These are phyloP conservation scores for Xiphophorus birchmanni DNA, from an alignment of 2,797 vertebrate species.

Conservation along the genomic window DNA sequence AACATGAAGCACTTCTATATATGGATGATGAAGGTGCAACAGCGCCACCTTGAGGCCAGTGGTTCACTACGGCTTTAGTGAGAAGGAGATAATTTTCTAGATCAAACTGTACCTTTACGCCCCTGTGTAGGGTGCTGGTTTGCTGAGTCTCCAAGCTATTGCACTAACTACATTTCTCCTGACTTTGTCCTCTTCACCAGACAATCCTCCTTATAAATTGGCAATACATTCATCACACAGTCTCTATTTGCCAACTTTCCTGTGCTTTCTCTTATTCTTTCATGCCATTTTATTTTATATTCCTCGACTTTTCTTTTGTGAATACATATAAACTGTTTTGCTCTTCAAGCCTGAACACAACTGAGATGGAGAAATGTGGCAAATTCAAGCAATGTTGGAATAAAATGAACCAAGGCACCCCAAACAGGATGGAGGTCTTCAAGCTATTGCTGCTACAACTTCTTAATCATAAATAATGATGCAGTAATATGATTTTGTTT, in stretches of 20 bases:
- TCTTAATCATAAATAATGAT: neutral
- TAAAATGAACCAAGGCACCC: neutral
- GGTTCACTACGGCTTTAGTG: neutral
- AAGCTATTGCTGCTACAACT: neutral
- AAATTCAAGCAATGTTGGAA: neutral
- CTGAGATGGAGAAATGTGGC: neutral
- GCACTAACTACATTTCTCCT: neutral
- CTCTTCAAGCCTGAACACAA: neutral
- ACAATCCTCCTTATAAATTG: neutral
- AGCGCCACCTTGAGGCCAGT: neutral
- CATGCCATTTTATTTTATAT: neutral
- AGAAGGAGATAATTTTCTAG: neutral
- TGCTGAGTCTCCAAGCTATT: neutral
- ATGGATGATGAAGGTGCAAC: neutral
- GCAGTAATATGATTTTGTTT: neutral
- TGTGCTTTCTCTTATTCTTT: neutral
- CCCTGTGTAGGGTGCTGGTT: neutral
- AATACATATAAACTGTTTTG: neutral
- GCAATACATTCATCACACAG: neutral
- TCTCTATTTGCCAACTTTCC: neutral
- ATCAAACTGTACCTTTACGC: neutral
- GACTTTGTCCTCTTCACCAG: neutral
- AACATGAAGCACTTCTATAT: neutral
- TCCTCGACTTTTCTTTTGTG: neutral
- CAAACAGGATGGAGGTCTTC: neutral